Evolutionary conservation across 2,797 vertebrate species (phyloP).

Genomic region (Choloepus didactylus): DNA sequence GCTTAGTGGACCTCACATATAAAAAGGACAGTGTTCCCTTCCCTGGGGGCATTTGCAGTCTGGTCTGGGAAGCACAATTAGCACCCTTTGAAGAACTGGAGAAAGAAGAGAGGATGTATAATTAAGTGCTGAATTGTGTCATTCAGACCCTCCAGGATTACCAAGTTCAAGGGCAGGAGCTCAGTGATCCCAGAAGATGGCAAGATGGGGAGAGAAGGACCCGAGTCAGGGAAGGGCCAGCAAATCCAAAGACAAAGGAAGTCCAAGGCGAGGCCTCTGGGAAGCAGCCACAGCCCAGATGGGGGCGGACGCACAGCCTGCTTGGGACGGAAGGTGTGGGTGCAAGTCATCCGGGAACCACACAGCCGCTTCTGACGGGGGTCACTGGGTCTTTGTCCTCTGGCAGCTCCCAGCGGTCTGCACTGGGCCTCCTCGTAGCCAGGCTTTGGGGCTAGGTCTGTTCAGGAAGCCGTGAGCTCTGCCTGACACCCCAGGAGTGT

Average conservation of each 20-base stretch:
- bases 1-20: not conserved
- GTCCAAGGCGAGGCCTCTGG: not conserved
- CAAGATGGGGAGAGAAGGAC: not conserved
- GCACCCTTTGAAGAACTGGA: conserved; percentile 26
- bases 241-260: not conserved
- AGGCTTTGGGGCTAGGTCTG: not conserved
- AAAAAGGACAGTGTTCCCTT: not conserved
- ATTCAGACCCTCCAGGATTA: not conserved
- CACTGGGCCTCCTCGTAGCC: not conserved
- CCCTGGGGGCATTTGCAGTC: not conserved
- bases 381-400: not conserved
- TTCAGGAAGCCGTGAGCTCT: not conserved
- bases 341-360: not conserved
- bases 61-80: not conserved
- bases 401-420: not conserved
- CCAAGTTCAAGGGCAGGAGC: not conserved
- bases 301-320: fast-evolving
- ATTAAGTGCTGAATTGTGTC: conserved; percentile 33
- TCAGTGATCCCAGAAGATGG: not conserved
- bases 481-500: not conserved
- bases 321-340: not conserved
- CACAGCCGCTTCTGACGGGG: not conserved
- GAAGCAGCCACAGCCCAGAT: not conserved
- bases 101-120: conserved; percentile 29
- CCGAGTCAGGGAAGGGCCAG: not conserved